Percentiles rank a stretch among this genome's conserved stretches.
These are phyloP conservation scores for Simalia tracyae DNA, from an alignment of 2,797 vertebrate genomes.

Conservation along the genomic window DNA sequence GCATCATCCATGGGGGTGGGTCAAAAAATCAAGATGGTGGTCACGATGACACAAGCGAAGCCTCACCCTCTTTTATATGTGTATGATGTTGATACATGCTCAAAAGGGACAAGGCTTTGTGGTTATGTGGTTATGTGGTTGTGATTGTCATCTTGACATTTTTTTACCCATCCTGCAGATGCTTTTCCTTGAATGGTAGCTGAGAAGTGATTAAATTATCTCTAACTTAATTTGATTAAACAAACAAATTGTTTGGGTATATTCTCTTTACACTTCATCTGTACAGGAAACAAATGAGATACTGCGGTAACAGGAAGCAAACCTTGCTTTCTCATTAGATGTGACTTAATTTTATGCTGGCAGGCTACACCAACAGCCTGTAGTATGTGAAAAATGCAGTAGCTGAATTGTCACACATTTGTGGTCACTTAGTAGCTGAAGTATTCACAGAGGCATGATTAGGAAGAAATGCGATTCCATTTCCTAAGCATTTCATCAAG, in stretches of 20 bases:
- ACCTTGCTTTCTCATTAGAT: not conserved
- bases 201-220: not conserved
- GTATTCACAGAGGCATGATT: not conserved
- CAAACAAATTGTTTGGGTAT: not conserved
- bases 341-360: not conserved
- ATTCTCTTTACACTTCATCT: not conserved
- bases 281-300: not conserved
- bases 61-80: not conserved
- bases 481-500: not conserved
- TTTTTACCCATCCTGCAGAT: not conserved
- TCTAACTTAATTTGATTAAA: not conserved
- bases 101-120: not conserved
- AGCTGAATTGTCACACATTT: not conserved
- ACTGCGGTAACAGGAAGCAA: not conserved
- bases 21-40: not conserved
- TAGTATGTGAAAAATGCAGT: not conserved
- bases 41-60: too few relatives aligned
- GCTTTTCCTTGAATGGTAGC: not conserved
- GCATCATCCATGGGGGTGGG: not conserved
- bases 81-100: not conserved
- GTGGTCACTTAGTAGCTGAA: not conserved
- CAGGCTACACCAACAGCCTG: not conserved
- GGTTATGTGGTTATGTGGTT: not conserved
- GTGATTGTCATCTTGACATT: not conserved
- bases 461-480: not conserved